A percentile compares a stretch with the other conserved stretches of the same genome.
These are phyloP conservation scores for Philereme vetulata DNA, from an alignment of 2,888 invertebrate genomes.

Conservation along the genomic window DNA sequence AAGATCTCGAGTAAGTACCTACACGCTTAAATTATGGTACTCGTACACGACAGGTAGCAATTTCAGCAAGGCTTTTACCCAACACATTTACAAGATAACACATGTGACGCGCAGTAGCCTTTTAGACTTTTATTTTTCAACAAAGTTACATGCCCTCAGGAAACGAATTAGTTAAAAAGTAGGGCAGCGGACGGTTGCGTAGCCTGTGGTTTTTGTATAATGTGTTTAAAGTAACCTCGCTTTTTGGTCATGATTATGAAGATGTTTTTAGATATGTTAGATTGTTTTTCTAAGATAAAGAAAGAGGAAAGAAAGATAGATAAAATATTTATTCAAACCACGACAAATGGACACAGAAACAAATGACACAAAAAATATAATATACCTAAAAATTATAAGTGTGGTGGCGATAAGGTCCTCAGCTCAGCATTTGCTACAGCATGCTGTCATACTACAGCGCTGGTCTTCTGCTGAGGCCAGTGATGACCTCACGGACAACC, in stretches of 20 bases:
- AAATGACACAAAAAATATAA: no score
- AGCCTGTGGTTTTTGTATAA: conserved; percentile 42
- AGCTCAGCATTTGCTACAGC: no score
- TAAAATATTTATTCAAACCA: no score
- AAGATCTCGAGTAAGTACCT: conserved; percentile 15
- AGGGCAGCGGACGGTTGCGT: conserved; percentile 54
- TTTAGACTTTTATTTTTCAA: conserved; percentile 57
- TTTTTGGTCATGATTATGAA: conserved; percentile 4
- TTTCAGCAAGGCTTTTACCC: conserved; percentile 36
- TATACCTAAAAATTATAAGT: no score
- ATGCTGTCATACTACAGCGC: no score
- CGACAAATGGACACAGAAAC: no score
- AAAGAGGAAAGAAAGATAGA: no score
- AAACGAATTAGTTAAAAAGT: conserved; percentile 71
- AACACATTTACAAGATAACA: conserved; percentile 39
- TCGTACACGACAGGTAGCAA: conserved; percentile 35
- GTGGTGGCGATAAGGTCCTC: no score
- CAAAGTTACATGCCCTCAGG: conserved; percentile 48
- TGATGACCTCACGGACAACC: no score
- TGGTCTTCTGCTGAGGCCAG: no score
- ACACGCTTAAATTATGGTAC: conserved; percentile 30
- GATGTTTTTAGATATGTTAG: not conserved
- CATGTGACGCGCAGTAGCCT: conserved; percentile 41
- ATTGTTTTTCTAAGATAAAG: not conserved
- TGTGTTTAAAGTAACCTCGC: conserved; percentile 41